Evolutionary conservation across 2,888 invertebrate species (phyloP).

Genomic region (Elmis aenea): DNA sequence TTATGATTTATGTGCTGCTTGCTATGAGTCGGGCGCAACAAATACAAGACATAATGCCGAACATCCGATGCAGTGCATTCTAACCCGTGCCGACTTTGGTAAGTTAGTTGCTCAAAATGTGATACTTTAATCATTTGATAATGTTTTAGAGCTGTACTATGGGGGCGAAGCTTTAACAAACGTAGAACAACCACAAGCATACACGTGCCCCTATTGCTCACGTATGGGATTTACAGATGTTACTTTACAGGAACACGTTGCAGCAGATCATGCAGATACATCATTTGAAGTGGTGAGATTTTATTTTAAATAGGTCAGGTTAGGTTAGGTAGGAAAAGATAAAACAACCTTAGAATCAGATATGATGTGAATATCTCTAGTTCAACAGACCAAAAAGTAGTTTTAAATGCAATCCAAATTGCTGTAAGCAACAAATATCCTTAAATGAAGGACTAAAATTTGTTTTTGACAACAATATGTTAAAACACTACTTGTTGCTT

Average conservation of each 20-base stretch:
- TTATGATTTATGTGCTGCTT: slow-evolving; percentile 96
- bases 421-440: too few relatives aligned
- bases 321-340: too few relatives aligned
- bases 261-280: slow-evolving; percentile 86
- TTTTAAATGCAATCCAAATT: too few relatives aligned
- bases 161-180: slow-evolving; percentile 88
- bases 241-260: slow-evolving; percentile 85
- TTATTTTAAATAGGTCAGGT: slow-evolving; percentile 3
- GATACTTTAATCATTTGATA: slow-evolving; percentile 2
- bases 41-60: slow-evolving; percentile 90
- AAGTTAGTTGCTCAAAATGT: slow-evolving; percentile 42
- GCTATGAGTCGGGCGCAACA: slow-evolving; percentile 88
- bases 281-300: slow-evolving; percentile 77
- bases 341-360: too few relatives aligned
- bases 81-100: slow-evolving; percentile 96
- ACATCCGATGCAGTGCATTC: slow-evolving; percentile 98
- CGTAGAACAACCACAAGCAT: slow-evolving; percentile 90
- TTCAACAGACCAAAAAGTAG: too few relatives aligned
- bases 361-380: too few relatives aligned
- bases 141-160: slow-evolving; percentile 79
- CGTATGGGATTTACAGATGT: slow-evolving; percentile 94
- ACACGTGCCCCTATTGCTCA: slow-evolving; percentile 97
- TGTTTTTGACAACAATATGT: too few relatives aligned
- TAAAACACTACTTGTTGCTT: too few relatives aligned
- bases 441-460: too few relatives aligned